phyloP scores from a whole-genome alignment of 2,797 vertebrate genomes.

The Sandelia bainsii region DNA sequence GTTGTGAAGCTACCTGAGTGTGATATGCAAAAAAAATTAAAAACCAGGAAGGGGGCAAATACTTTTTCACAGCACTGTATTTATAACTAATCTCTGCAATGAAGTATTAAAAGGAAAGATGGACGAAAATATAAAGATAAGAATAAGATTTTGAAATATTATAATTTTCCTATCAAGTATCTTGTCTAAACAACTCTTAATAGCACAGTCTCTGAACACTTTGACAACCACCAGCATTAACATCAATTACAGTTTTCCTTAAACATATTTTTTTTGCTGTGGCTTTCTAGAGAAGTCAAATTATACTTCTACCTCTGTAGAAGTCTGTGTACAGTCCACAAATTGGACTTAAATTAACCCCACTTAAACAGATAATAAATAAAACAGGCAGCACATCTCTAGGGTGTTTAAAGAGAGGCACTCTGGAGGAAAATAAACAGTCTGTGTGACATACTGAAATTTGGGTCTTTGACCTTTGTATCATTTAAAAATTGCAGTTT shows the following conservation, averaged over 20 bases:
- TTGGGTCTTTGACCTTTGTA: conserved; percentile 41
- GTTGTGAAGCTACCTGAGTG: background rate
- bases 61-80: background rate
- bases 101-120: background rate
- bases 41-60: too few species aligned
- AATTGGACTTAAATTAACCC: conserved; percentile 17
- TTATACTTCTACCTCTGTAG: conserved; percentile 28
- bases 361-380: conserved; percentile 23
- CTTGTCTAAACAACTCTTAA: background rate
- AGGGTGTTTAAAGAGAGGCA: conserved; percentile 18
- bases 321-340: background rate
- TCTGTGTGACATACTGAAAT: conserved; percentile 5
- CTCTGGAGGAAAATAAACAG: conserved; percentile 1
- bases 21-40: too few species aligned
- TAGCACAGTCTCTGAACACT: background rate
- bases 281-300: conserved; percentile 33
- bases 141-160: background rate
- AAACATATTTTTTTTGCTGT: conserved; percentile 25
- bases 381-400: conserved; percentile 1
- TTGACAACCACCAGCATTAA: conserved; percentile 10
- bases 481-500: conserved; percentile 14
- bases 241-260: conserved; percentile 18
- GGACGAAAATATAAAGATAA: background rate
- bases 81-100: background rate
- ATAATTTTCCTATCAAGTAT: background rate